Conservation (phyloP, 2,888 invertebrate genomes). For the Epistrophella euchroma region DNA sequence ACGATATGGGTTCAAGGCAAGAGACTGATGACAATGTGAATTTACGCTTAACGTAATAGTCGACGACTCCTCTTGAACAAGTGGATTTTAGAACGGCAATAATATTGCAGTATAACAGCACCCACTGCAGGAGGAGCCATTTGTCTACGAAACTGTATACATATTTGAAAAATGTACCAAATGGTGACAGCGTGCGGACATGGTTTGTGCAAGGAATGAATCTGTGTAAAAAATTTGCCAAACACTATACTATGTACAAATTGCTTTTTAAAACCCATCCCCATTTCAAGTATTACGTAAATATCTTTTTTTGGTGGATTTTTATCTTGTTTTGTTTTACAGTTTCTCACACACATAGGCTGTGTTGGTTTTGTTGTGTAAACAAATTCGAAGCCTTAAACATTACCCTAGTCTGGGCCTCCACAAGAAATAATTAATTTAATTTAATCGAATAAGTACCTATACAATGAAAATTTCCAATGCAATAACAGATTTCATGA, state of each 20-base stretch:
- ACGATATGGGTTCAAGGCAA: background rate
- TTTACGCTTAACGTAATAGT: background rate
- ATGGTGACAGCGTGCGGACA: constrained; percentile 63
- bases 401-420: no score
- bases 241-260: constrained; percentile 42
- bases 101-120: background rate
- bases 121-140: constrained; percentile 9
- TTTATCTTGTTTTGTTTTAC: constrained; percentile 16
- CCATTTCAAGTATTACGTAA: background rate
- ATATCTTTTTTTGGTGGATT: constrained; percentile 27
- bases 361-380: no score
- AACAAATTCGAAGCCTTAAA: no score
- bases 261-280: background rate
- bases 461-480: no score
- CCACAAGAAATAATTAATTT: no score
- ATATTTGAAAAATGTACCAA: constrained; percentile 41
- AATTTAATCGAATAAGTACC: no score
- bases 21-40: background rate
- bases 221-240: constrained; percentile 30
- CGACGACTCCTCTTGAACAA: background rate
- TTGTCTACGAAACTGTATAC: constrained; percentile 47
- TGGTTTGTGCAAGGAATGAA: constrained; percentile 45
- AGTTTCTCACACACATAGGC: background rate
- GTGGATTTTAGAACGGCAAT: background rate
- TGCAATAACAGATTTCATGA: no score